phyloP scores from a whole-genome alignment of 1,140 invertebrate genomes.

The Anastatus disparis region DNA sequence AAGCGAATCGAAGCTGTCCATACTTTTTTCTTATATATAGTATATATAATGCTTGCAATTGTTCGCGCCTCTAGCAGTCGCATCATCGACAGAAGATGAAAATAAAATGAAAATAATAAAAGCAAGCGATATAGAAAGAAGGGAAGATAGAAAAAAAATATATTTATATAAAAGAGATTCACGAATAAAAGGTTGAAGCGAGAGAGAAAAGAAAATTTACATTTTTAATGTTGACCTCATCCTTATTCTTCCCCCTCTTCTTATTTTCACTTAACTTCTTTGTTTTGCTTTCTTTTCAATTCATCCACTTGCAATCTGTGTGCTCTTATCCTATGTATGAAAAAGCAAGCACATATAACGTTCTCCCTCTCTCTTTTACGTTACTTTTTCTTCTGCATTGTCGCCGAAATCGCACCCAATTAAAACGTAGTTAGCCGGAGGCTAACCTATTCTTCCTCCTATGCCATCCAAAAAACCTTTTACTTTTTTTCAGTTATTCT shows the following conservation, averaged over 20 bases:
- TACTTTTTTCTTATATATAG: no score
- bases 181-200: no score
- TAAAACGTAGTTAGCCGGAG: constrained; percentile 54
- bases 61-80: no score
- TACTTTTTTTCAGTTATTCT: constrained; percentile 27
- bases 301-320: constrained; percentile 17
- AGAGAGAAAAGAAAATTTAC: no score
- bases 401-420: constrained; percentile 56
- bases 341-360: constrained; percentile 36
- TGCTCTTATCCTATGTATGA: no score
- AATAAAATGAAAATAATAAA: no score
- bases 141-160: no score
- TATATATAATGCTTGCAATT: no score
- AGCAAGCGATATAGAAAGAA: no score
- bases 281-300: constrained; percentile 16
- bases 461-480: constrained; percentile 14
- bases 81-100: no score
- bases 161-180: no score
- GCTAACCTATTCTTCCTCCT: constrained; percentile 31
- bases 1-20: no score
- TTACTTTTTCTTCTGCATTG: constrained; percentile 46
- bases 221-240: not conserved
- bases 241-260: not conserved
- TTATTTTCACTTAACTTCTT: constrained; percentile 4
- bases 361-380: constrained; percentile 44